phyloP scores from a whole-genome alignment of 2,797 vertebrate species.

The Characodon lateralis region DNA sequence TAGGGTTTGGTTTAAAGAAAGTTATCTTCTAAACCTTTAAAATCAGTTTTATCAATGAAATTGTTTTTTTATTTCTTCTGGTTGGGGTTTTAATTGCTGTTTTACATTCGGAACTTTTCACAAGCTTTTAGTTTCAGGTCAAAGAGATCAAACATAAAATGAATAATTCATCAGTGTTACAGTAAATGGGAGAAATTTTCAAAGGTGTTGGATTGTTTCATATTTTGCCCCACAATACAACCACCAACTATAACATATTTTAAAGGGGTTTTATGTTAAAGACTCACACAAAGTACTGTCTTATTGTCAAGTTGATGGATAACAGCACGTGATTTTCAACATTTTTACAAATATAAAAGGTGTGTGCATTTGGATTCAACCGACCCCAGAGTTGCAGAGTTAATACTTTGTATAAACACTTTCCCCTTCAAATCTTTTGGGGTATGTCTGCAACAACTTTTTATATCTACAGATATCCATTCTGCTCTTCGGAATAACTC shows the following conservation, averaged over 20 bases:
- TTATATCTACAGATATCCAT: not conserved
- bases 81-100: not conserved
- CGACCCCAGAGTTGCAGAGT: not conserved
- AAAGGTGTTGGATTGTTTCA: not conserved
- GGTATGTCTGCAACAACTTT: not conserved
- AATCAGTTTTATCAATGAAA: slow-evolving; percentile 5
- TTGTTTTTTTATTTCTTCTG: not conserved
- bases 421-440: not conserved
- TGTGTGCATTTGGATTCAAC: not conserved
- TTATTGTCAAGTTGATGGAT: not conserved
- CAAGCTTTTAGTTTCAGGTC: slow-evolving; percentile 19
- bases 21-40: slow-evolving; percentile 6
- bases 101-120: slow-evolving; percentile 2
- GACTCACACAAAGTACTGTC: not conserved
- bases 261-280: not conserved
- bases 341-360: not conserved
- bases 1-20: not conserved
- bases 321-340: not conserved
- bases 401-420: not conserved
- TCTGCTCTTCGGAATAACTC: not conserved
- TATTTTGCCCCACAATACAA: slow-evolving; percentile 10
- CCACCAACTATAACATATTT: not conserved
- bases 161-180: slow-evolving; percentile 7
- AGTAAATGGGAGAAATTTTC: not conserved
- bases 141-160: slow-evolving; percentile 10